These are phyloP conservation scores for Oreonectes daqikongensis DNA, from an alignment of 2,797 vertebrate species.

Conservation along the genomic window DNA sequence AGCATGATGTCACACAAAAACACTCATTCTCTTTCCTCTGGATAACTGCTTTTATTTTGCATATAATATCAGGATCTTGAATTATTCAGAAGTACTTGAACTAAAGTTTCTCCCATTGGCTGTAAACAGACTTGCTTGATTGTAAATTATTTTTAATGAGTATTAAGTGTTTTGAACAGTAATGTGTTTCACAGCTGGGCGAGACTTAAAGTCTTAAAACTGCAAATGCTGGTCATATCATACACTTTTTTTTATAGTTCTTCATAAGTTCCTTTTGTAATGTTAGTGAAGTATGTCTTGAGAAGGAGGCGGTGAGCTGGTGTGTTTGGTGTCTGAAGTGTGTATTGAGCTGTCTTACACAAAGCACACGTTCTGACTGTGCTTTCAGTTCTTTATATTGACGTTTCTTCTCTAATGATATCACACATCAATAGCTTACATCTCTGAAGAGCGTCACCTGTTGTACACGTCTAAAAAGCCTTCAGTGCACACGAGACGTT, in stretches of 20 bases:
- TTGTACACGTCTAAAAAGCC: constrained; percentile 8
- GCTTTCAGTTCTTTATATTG: not conserved
- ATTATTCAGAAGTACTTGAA: not conserved
- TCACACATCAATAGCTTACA: constrained; percentile 9
- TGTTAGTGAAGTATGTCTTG: too few species aligned
- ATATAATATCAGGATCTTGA: not conserved
- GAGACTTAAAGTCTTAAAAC: too few species aligned
- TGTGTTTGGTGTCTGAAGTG: constrained; percentile 3
- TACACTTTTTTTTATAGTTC: too few species aligned
- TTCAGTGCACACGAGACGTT: not conserved
- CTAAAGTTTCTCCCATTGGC: not conserved
- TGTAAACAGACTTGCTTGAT: too few species aligned
- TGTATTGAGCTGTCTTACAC: constrained; percentile 7
- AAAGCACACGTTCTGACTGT: not conserved
- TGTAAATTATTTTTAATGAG: not conserved
- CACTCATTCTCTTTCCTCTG: not conserved
- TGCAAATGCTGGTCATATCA: too few species aligned
- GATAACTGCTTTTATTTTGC: not conserved
- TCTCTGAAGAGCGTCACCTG: constrained; percentile 26
- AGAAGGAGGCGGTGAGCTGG: too few species aligned
- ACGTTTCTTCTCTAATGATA: constrained; percentile 20
- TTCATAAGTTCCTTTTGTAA: too few species aligned
- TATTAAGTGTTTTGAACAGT: too few species aligned
- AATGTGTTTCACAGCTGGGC: too few species aligned
- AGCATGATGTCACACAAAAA: constrained; percentile 28